Evolutionary conservation across 2,888 invertebrate genomes (phyloP).

Genomic region (Euclidia mi): DNA sequence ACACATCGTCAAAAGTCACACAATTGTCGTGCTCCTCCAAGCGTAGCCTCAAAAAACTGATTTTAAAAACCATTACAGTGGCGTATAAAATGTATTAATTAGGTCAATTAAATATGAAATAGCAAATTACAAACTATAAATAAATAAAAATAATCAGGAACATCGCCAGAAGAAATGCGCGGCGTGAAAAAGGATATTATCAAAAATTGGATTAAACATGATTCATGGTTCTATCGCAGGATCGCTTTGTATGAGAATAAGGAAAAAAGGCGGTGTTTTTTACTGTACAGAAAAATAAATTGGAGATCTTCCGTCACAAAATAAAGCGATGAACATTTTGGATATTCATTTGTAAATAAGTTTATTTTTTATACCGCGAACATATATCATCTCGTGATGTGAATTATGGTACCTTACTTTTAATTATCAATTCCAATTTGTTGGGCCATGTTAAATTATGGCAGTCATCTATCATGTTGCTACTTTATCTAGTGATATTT

Average conservation of each 20-base stretch:
- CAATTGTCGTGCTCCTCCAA: no score
- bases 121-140: no score
- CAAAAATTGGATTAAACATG: constrained; percentile 51
- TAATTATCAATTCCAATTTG: constrained; percentile 30
- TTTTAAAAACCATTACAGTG: no score
- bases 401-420: constrained; percentile 43
- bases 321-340: constrained; percentile 45
- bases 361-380: constrained; percentile 19
- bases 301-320: constrained; percentile 41
- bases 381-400: constrained; percentile 36
- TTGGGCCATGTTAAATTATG: not conserved
- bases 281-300: constrained; percentile 41
- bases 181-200: no score
- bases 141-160: no score
- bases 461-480: not conserved
- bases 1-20: no score
- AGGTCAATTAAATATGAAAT: no score
- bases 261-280: constrained; percentile 32
- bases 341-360: constrained; percentile 32
- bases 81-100: constrained; percentile 23
- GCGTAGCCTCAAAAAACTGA: no score
- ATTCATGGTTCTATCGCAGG: constrained; percentile 46
- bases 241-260: constrained; percentile 41
- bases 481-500: not conserved
- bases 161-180: no score